These are phyloP conservation scores for Temnothorax longispinosus DNA, from an alignment of 1,140 invertebrate genomes.

Conservation along the genomic window DNA sequence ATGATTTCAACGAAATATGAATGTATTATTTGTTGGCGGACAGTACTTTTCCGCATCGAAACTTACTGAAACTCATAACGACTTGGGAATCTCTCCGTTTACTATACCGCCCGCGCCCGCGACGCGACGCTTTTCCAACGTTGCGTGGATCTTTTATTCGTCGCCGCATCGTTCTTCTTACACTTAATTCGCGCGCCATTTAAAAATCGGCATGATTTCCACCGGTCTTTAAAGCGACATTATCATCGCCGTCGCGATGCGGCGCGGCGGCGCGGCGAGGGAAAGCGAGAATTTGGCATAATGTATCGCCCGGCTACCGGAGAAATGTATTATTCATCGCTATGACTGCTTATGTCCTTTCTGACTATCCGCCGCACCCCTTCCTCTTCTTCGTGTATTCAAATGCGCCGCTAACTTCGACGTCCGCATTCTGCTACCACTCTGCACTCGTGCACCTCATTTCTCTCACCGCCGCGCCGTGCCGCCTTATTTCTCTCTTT, in stretches of 20 bases:
- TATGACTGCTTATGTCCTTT: constrained; percentile 41
- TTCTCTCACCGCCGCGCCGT: not conserved
- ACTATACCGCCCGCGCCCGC: not conserved
- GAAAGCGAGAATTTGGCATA: constrained; percentile 68
- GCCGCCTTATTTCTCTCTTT: not conserved
- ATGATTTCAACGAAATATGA: not conserved
- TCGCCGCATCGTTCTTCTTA: constrained; percentile 8
- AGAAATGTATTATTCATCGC: constrained; percentile 82
- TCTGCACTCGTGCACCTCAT: not conserved
- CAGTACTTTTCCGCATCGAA: not conserved
- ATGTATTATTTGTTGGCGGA: not conserved
- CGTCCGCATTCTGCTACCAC: not conserved
- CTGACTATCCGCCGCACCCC: not conserved
- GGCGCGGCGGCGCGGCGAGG: not conserved
- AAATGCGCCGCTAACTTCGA: constrained; percentile 47
- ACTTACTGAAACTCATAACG: constrained; percentile 2
- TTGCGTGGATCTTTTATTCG: constrained; percentile 35
- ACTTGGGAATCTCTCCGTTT: not conserved
- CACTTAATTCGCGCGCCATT: constrained; percentile 56
- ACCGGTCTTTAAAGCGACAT: constrained; percentile 41
- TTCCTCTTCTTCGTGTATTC: constrained; percentile 18
- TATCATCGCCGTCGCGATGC: constrained; percentile 38
- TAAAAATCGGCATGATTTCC: constrained; percentile 54
- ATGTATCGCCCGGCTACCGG: constrained; percentile 76
- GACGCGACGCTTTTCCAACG: not conserved